phyloP scores from a whole-genome alignment of 2,113 vertebrate genomes.

The Chaenogobius annularis region DNA sequence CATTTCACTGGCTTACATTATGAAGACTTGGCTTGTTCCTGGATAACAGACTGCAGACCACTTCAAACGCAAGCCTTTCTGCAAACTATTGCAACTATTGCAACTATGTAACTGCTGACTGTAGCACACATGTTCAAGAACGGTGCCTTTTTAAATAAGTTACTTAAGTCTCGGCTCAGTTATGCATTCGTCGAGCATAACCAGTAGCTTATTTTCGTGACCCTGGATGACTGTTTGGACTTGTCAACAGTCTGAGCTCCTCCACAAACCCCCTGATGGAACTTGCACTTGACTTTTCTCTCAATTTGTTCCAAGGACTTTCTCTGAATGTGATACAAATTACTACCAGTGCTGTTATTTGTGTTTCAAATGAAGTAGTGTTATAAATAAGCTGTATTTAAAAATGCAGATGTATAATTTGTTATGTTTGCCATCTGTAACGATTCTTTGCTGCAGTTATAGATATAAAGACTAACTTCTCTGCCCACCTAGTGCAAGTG shows the following conservation, averaged over 20 bases:
- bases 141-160: neutral
- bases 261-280: slow-evolving; percentile 15
- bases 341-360: slow-evolving; percentile 39
- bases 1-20: neutral
- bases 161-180: neutral
- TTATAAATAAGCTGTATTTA: slow-evolving; percentile 79
- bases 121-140: neutral
- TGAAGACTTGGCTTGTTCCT: neutral
- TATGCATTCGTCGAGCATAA: neutral
- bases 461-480: slow-evolving; percentile 55
- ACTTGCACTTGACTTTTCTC: slow-evolving; percentile 43
- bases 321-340: slow-evolving; percentile 44
- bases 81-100: neutral
- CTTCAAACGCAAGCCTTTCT: neutral
- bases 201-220: neutral
- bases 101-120: neutral
- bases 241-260: too few species aligned
- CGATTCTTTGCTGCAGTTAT: slow-evolving; percentile 35
- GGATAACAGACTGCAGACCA: neutral
- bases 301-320: neutral
- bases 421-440: slow-evolving; percentile 41
- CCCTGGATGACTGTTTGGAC: neutral
- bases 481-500: slow-evolving; percentile 20
- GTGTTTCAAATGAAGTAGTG: slow-evolving; percentile 76
- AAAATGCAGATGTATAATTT: slow-evolving; percentile 42